Base-by-base conservation (phyloP, 2,797 vertebrate genomes). In the Urophycis tenuis region DNA sequence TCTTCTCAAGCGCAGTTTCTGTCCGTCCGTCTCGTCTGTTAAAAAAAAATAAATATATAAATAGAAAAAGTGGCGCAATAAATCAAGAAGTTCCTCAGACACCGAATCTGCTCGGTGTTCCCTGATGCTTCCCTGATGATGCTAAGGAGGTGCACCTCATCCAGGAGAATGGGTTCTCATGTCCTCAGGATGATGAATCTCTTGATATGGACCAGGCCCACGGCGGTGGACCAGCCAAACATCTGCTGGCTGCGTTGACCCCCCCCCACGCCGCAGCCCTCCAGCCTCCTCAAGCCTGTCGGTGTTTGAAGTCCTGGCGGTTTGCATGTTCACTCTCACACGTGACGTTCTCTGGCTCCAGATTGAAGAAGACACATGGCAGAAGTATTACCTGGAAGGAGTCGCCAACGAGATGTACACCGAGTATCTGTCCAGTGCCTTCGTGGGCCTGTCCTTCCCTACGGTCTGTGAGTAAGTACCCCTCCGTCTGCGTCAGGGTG, bases 391-490 rank as follows among this genome's bases (percentile, higher is more conserved):
- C 89, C 91, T 99, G 89, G 97, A 99, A 94, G 98, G 98, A 87
- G 98, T 99, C 87, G 93, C 98, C 87, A 99, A 99, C 93, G 98
- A 99, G 94, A 99, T 99, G 98, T 99, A 99, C 93, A 99, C 98
- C 80, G 98, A 99, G 91, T 99, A 99, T 92, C 93, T 99, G 91
- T 99, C 97, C 92, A 98, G 93, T 96, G 98, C 98, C 94, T 99
- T 99, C 92, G 96, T 98, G 87, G 98, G 98, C 92, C 95, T 99
- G 91, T 95, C 98, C 83, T 99, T 99, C 91, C 98, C 98, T 89
- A 93, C 95, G 86, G 90, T 99, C 93, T 99, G 97, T 93, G 97
- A 99, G 97, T 99, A 97, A 99, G 98, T 93, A 25, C 22, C 53
- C 53, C n/a, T 25, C 53, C 8, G 53, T 11, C 11, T 10, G 53